A percentile compares a stretch with the other conserved stretches of the same genome.
Evolutionary conservation across 2,888 invertebrate genomes (phyloP).

Genomic region (Pristionchus entomophagus): DNA sequence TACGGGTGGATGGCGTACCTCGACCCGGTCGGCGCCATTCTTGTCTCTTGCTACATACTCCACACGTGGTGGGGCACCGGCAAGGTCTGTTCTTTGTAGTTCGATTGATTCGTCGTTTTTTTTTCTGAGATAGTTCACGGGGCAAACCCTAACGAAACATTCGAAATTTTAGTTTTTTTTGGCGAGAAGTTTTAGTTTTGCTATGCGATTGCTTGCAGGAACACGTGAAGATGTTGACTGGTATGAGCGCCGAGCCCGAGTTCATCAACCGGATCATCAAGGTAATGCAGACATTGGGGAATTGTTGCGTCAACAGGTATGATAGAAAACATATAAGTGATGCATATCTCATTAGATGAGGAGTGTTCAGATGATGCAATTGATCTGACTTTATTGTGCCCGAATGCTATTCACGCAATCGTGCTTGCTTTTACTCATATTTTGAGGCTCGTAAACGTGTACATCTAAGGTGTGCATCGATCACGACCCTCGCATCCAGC

Average conservation of each 20-base stretch:
- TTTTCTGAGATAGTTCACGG: too few species aligned
- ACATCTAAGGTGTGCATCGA: slow-evolving; percentile 74
- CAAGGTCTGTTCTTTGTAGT: not conserved
- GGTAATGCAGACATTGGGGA: too few species aligned
- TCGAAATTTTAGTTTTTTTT: too few species aligned
- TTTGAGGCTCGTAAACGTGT: too few species aligned
- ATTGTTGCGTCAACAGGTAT: too few species aligned
- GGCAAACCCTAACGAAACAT: too few species aligned
- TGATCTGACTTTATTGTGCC: too few species aligned
- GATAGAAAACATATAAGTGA: not conserved
- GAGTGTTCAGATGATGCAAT: too few species aligned
- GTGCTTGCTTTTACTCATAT: too few species aligned
- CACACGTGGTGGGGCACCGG: slow-evolving; percentile 74
- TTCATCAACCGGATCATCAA: slow-evolving; percentile 76
- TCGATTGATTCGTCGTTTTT: slow-evolving; percentile 17
- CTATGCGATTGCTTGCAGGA: slow-evolving; percentile 75
- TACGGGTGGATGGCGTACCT: slow-evolving; percentile 66
- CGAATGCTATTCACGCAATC: too few species aligned
- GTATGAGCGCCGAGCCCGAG: slow-evolving; percentile 72
- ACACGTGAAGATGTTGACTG: slow-evolving; percentile 72
- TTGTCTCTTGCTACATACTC: slow-evolving; percentile 78
- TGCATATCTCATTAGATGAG: slow-evolving; percentile 59
- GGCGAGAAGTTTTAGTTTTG: too few species aligned
- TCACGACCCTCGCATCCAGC: slow-evolving; percentile 71
- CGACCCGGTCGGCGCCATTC: slow-evolving; percentile 79